phyloP scores from a whole-genome alignment of 2,888 invertebrate species.

The Drosophila paranaensis region DNA sequence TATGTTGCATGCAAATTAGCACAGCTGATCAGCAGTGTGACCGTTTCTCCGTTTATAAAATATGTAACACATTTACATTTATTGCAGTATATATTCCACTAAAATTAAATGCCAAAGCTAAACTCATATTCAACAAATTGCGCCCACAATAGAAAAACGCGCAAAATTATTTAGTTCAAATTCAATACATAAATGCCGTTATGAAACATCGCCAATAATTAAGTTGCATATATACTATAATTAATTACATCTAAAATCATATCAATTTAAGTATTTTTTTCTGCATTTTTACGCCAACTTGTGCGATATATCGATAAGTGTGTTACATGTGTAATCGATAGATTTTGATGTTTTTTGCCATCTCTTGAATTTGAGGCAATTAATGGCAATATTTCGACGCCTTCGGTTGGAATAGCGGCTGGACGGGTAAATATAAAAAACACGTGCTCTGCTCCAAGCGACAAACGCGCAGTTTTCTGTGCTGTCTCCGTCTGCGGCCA shows the following conservation, averaged over 20 bases:
- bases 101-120: not conserved
- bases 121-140: not conserved
- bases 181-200: not conserved
- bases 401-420: constrained; percentile 32
- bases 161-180: not conserved
- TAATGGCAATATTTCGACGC: constrained; percentile 23
- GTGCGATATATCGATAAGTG: not conserved
- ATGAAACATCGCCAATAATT: not conserved
- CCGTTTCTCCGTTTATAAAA: too few relatives aligned
- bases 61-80: too few relatives aligned
- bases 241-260: too few relatives aligned
- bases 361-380: constrained; percentile 11
- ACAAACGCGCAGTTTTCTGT: not conserved
- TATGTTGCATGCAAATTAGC: not conserved
- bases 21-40: not conserved
- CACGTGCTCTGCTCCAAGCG: constrained; percentile 38
- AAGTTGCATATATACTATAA: rapidly evolving
- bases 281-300: not conserved
- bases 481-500: not conserved
- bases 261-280: not conserved
- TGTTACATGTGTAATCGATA: not conserved
- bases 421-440: constrained; percentile 48
- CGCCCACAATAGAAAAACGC: not conserved
- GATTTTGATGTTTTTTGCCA: not conserved
- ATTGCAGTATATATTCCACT: not conserved